These are phyloP conservation scores for Chanos chanos DNA, from an alignment of 2,797 vertebrate species.

Conservation along the genomic window DNA sequence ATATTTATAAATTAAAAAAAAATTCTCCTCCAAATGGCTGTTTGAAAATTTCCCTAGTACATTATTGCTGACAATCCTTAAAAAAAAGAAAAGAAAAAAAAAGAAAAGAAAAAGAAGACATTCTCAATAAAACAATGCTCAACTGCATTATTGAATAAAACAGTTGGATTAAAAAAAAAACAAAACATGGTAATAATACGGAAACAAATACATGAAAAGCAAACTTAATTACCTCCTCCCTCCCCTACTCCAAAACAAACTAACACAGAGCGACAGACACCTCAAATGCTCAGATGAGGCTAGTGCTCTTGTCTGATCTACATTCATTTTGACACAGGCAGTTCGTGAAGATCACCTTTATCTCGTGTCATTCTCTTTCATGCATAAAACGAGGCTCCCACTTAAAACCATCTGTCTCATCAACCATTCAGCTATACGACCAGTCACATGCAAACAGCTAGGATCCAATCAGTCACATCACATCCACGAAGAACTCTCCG, in stretches of 20 bases:
- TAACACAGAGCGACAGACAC: not conserved
- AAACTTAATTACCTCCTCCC: not conserved
- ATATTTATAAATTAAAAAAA: slow-evolving; percentile 85
- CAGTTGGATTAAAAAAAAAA: slow-evolving; percentile 2
- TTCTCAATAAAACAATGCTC: slow-evolving; percentile 36
- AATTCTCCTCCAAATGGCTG: slow-evolving; percentile 69
- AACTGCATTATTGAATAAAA: slow-evolving; percentile 7
- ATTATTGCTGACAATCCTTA: slow-evolving; percentile 52
- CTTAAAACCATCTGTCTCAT: slow-evolving; percentile 11
- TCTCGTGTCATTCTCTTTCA: not conserved
- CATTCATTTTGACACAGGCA: slow-evolving; percentile 27
- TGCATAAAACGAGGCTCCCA: slow-evolving; percentile 15
- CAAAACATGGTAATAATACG: not conserved
- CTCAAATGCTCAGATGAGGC: slow-evolving; percentile 5
- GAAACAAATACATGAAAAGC: slow-evolving; percentile 9
- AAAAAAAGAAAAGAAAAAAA: slow-evolving; percentile 24
- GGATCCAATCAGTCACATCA: slow-evolving; percentile 86
- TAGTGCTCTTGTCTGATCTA: slow-evolving; percentile 20
- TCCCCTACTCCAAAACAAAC: too few species aligned
- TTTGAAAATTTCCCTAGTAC: slow-evolving; percentile 69
- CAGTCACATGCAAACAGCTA: not conserved
- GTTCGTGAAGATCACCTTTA: not conserved
- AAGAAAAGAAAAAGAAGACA: slow-evolving; percentile 14
- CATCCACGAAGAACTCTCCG: slow-evolving; percentile 98
- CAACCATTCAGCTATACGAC: not conserved